Evolutionary conservation across 2,797 vertebrate species (phyloP).

Genomic region (Notoglanidium macrostoma): DNA sequence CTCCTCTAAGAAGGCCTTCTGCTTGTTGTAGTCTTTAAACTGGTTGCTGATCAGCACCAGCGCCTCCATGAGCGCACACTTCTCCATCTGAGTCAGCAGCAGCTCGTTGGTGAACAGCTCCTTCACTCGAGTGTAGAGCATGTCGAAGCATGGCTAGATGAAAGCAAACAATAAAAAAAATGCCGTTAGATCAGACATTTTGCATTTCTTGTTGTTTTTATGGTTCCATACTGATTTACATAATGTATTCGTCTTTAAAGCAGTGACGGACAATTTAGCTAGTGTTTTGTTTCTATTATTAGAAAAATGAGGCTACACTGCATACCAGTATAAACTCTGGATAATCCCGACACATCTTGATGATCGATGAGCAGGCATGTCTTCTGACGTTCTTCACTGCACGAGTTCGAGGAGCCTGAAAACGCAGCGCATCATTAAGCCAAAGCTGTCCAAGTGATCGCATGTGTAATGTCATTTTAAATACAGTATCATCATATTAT

Average conservation of each 20-base stretch:
- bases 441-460: neutral
- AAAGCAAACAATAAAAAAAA: neutral
- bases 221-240: neutral
- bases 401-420: slow-evolving; percentile 85
- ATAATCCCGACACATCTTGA: slow-evolving; percentile 94
- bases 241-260: neutral
- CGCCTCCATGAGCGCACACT: slow-evolving; percentile 90
- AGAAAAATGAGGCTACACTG: no score
- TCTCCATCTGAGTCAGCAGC: slow-evolving; percentile 89
- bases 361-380: slow-evolving; percentile 92
- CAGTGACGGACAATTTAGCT: neutral
- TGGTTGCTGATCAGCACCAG: slow-evolving; percentile 95
- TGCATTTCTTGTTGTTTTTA: neutral
- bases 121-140: slow-evolving; percentile 89
- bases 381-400: slow-evolving; percentile 93
- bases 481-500: neutral
- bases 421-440: neutral
- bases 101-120: slow-evolving; percentile 83
- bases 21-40: slow-evolving; percentile 90
- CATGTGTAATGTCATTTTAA: neutral
- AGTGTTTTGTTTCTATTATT: neutral
- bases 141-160: slow-evolving; percentile 89
- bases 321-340: slow-evolving; percentile 87
- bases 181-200: no score
- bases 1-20: slow-evolving; percentile 90